phyloP scores from a whole-genome alignment of 2,888 invertebrate genomes.

The Pammene fasciana region DNA sequence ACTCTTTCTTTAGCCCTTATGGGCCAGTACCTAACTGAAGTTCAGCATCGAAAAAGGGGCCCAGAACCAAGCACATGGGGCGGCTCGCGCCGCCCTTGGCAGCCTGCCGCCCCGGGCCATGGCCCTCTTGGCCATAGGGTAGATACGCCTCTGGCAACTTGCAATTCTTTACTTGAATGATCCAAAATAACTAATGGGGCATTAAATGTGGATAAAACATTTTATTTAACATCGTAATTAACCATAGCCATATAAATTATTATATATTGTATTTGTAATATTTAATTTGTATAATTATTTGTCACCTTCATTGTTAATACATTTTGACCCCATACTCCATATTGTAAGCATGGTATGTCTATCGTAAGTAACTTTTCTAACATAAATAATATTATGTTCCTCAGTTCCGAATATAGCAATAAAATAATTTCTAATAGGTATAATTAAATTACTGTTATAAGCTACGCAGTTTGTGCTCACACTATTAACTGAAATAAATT shows the following conservation, averaged over 20 bases:
- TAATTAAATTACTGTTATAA: slow-evolving; percentile 24
- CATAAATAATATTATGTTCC: slow-evolving; percentile 24
- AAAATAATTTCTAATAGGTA: slow-evolving; percentile 29
- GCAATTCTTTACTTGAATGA: slow-evolving; percentile 20
- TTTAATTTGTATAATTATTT: slow-evolving; percentile 30
- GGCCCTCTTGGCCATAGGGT: no score
- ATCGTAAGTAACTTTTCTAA: slow-evolving; percentile 31
- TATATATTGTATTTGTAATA: slow-evolving; percentile 14
- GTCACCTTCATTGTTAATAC: slow-evolving; percentile 20
- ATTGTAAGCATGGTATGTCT: slow-evolving; percentile 38
- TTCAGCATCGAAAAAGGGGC: no score
- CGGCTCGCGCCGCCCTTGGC: no score
- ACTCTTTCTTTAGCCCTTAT: no score
- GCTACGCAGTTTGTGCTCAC: slow-evolving; percentile 35
- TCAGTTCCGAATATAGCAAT: slow-evolving; percentile 35
- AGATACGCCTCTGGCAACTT: no score
- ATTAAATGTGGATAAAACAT: slow-evolving; percentile 25
- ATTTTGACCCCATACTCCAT: slow-evolving; percentile 23
- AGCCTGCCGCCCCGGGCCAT: no score
- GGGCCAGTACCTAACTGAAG: no score
- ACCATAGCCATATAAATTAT: slow-evolving; percentile 28
- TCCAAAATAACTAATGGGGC: slow-evolving; percentile 20
- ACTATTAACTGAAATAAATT: slow-evolving; percentile 33
- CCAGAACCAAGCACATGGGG: no score
- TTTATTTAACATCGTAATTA: slow-evolving; percentile 26